Conservation (phyloP, 2,797 vertebrate species). For the Spizella passerina region DNA sequence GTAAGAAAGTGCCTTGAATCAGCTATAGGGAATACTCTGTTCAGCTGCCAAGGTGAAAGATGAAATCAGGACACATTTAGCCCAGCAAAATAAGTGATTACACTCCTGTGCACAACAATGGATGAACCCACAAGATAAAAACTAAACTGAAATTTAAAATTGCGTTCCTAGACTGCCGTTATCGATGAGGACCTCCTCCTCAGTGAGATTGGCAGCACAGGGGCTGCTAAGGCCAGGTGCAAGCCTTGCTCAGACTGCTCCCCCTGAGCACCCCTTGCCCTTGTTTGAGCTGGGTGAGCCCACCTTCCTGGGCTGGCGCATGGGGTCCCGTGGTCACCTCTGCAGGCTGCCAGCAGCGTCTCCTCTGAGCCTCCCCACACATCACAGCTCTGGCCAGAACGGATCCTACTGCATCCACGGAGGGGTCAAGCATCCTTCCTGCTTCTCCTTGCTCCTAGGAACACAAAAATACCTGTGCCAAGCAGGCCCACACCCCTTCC, state of each 20-base stretch:
- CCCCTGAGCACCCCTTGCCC: background rate
- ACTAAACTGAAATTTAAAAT: background rate
- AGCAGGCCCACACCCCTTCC: background rate
- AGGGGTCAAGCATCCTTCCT: background rate
- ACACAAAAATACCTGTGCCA: background rate
- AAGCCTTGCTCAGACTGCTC: fast-evolving
- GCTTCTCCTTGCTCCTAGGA: background rate
- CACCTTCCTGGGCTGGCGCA: fast-evolving
- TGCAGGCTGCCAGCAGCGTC: background rate
- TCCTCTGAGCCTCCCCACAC: fast-evolving
- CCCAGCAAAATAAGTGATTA: background rate
- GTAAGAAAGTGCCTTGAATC: background rate
- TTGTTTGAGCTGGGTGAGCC: background rate
- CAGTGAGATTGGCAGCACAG: background rate
- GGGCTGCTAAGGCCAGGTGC: background rate
- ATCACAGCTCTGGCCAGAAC: background rate
- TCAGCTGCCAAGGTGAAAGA: background rate
- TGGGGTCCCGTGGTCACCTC: background rate
- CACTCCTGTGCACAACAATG: background rate
- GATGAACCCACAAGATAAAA: background rate
- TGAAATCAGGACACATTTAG: background rate
- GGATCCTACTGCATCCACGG: fast-evolving
- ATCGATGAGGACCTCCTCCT: fast-evolving
- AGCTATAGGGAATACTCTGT: background rate
- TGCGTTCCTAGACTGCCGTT: background rate